Evolutionary conservation across 2,113 vertebrate species (phyloP).

Genomic region (Prunella fulvescens): DNA sequence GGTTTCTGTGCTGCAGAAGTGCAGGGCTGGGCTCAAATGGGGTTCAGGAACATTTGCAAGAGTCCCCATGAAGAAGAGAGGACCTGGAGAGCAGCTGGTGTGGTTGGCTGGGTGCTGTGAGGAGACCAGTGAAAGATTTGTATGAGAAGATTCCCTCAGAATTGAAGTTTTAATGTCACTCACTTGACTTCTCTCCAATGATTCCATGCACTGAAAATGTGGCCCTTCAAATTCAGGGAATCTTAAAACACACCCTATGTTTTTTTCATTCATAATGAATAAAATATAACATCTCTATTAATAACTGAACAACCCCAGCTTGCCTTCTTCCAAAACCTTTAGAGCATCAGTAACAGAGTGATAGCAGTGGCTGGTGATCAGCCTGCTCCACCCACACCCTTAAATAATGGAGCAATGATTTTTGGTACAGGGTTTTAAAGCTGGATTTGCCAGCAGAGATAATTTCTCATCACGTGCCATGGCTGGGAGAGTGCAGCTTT

Average conservation of each 20-base stretch:
- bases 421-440: background rate
- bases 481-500: background rate
- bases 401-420: conserved; percentile 42
- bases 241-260: background rate
- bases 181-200: background rate
- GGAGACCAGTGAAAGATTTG: background rate
- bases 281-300: conserved; percentile 35
- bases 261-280: conserved; percentile 41
- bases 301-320: conserved; percentile 33
- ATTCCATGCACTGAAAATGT: background rate
- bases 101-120: background rate
- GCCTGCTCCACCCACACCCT: background rate
- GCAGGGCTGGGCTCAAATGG: background rate
- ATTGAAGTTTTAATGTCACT: background rate
- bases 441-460: background rate
- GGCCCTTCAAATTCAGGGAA: background rate
- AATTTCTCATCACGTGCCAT: background rate
- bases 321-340: conserved; percentile 16
- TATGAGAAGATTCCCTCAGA: background rate
- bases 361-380: conserved; percentile 1
- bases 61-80: background rate
- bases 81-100: background rate
- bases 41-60: background rate
- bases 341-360: conserved; percentile 24
- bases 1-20: background rate